Evolutionary conservation across 2,888 invertebrate species (phyloP).

Genomic region (Lamellibrachia satsuma): DNA sequence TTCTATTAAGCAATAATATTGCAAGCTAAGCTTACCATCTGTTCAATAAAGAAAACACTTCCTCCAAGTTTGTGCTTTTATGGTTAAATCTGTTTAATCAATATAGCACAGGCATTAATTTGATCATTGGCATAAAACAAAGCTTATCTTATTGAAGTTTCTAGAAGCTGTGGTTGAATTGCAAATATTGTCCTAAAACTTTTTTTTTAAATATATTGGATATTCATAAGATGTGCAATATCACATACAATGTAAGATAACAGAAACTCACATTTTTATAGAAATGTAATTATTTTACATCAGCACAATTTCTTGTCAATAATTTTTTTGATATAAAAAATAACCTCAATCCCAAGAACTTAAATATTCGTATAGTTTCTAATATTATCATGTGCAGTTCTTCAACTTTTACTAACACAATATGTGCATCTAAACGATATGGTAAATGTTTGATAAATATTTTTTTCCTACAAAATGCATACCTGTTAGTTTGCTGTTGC

Average conservation of each 20-base stretch:
- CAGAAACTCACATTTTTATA: not conserved
- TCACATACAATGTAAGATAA: not conserved
- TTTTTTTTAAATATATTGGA: not conserved
- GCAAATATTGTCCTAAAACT: not conserved
- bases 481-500: no score
- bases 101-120: not conserved
- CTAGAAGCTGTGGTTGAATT: no score
- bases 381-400: not conserved
- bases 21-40: not conserved
- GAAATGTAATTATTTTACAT: not conserved
- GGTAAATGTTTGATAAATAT: no score
- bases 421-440: no score
- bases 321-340: not conserved
- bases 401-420: not conserved
- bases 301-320: not conserved
- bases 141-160: not conserved
- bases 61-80: not conserved
- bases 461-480: no score
- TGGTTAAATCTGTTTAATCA: not conserved
- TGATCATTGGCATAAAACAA: no score
- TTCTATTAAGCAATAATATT: not conserved
- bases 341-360: not conserved
- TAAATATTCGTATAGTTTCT: not conserved
- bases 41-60: not conserved
- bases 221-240: not conserved